These are phyloP conservation scores for Luscinia megarhynchos DNA, from an alignment of 2,797 vertebrate species.

Conservation along the genomic window DNA sequence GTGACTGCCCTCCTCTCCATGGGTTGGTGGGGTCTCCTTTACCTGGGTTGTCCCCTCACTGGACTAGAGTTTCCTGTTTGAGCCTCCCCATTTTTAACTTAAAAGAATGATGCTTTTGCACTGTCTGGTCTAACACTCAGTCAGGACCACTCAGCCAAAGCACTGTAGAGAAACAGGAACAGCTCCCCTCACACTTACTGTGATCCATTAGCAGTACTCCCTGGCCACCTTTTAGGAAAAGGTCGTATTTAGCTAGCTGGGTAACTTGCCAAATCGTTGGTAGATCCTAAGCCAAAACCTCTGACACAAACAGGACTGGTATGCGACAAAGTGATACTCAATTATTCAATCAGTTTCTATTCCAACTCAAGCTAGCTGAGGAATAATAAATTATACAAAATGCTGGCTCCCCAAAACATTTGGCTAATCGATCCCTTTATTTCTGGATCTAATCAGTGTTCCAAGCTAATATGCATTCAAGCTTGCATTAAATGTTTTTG, in stretches of 20 bases:
- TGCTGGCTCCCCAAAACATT: background rate
- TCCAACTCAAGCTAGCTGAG: background rate
- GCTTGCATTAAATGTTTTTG: conserved; percentile 15
- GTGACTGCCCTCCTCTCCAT: background rate
- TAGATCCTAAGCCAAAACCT: background rate
- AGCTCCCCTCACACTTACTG: background rate
- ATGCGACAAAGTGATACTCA: background rate
- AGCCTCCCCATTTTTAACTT: background rate
- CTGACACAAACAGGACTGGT: background rate
- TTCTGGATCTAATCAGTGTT: conserved; percentile 49
- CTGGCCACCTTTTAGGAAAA: background rate
- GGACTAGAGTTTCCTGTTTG: background rate
- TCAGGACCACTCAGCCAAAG: background rate
- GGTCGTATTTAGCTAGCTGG: background rate
- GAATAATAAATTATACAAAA: conserved; percentile 7
- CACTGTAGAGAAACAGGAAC: background rate
- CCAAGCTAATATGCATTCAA: background rate
- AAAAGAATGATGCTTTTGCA: background rate
- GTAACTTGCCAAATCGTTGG: background rate
- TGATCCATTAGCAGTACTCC: background rate
- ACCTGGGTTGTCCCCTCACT: background rate
- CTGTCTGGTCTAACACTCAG: background rate
- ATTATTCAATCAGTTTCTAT: background rate
- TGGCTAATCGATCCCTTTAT: background rate
- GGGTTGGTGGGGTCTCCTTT: background rate